phyloP scores from a whole-genome alignment of 1,140 invertebrate genomes.

The Platyura marginata region DNA sequence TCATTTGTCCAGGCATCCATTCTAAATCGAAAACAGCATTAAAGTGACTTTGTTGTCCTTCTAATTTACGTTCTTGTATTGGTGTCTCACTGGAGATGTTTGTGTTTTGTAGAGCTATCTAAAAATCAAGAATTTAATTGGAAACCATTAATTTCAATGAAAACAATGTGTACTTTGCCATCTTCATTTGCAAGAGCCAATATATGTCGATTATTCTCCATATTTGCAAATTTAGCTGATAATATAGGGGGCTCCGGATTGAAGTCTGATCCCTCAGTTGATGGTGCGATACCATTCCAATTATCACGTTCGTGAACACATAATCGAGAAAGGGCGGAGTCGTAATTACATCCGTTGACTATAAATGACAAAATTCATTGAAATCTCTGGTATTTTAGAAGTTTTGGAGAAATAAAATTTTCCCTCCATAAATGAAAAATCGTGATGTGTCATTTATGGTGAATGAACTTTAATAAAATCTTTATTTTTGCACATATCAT shows the following conservation, averaged over 20 bases:
- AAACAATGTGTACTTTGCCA: conserved; percentile 49
- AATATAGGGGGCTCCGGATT: conserved; percentile 40
- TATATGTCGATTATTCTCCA: conserved; percentile 40
- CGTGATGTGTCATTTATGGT: not conserved
- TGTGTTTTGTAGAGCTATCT: conserved; percentile 23
- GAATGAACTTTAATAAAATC: not conserved
- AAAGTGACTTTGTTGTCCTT: conserved; percentile 45
- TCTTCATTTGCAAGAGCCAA: conserved; percentile 71
- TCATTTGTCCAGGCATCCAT: conserved; percentile 57
- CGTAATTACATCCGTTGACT: conserved; percentile 16
- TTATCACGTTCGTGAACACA: conserved; percentile 26
- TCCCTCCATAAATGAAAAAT: not conserved
- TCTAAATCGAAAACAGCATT: conserved; percentile 80
- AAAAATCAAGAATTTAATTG: not conserved
- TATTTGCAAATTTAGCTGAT: conserved; percentile 40
- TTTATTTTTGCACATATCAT: not conserved
- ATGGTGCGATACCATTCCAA: conserved; percentile 29
- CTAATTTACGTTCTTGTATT: conserved; percentile 21
- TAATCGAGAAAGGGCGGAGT: conserved; percentile 17
- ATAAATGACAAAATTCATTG: conserved; percentile 1
- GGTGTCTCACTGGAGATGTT: conserved; percentile 13
- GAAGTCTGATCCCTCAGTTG: conserved; percentile 21
- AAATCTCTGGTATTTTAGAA: not conserved
- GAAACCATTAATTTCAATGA: too few species aligned
- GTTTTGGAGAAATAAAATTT: not conserved